Evolutionary conservation across 2,888 invertebrate genomes (phyloP).

Genomic region (Archips crataeganus): DNA sequence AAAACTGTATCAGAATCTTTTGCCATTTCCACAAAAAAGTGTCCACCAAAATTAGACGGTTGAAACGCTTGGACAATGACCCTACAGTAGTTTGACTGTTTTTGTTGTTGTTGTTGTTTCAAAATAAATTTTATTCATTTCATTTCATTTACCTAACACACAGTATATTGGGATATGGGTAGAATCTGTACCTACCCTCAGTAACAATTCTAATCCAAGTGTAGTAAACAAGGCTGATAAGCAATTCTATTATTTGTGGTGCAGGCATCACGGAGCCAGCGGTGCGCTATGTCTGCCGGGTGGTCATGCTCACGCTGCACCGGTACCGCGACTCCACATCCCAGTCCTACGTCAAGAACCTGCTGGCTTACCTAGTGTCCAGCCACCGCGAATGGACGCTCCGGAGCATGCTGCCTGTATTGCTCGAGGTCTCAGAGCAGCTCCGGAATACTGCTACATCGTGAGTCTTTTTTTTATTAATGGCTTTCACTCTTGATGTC

Average conservation of each 20-base stretch:
- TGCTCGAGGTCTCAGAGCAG: slow-evolving; percentile 87
- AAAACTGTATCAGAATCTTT: too few species aligned
- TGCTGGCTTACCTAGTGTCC: slow-evolving; percentile 88
- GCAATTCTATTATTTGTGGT: background rate
- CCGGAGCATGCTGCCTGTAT: slow-evolving; percentile 88
- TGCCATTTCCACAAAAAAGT: too few species aligned
- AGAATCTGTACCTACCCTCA: too few species aligned
- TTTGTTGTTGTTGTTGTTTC: too few species aligned
- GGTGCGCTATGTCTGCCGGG: slow-evolving; percentile 92
- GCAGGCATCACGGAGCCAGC: slow-evolving; percentile 92
- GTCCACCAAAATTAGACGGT: too few species aligned
- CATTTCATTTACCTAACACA: too few species aligned
- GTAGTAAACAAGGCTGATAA: background rate
- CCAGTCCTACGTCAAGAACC: slow-evolving; percentile 89
- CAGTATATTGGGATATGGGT: too few species aligned
- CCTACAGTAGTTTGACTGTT: too few species aligned
- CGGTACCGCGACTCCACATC: slow-evolving; percentile 93
- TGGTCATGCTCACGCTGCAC: slow-evolving; percentile 91
- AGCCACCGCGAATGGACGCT: slow-evolving; percentile 89
- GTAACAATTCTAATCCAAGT: background rate
- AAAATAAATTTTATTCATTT: too few species aligned
- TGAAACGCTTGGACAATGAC: too few species aligned
- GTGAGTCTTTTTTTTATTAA: slow-evolving; percentile 76
- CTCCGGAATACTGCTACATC: slow-evolving; percentile 88
- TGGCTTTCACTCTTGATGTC: too few species aligned